Conservation (phyloP, 2,113 vertebrate species). For the Petroica traversi region DNA sequence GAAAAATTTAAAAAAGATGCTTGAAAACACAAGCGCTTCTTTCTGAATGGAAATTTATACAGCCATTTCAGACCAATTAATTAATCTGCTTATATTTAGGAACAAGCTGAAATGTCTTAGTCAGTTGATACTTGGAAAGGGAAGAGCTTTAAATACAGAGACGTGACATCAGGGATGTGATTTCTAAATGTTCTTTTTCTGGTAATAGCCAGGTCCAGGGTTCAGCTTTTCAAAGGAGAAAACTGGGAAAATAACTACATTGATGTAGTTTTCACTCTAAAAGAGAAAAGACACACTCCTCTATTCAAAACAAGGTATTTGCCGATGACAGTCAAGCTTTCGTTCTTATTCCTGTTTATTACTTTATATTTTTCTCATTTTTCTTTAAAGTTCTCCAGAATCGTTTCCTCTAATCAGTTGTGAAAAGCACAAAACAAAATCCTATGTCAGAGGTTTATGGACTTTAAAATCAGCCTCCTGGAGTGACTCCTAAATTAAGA, state of each 20-base stretch:
- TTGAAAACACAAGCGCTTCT: not conserved
- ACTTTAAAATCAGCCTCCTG: slow-evolving; percentile 45
- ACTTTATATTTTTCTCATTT: not conserved
- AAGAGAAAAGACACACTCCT: not conserved
- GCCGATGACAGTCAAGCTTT: not conserved
- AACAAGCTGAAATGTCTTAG: not conserved
- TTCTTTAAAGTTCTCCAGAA: not conserved
- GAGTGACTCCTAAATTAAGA: slow-evolving; percentile 47
- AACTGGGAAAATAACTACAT: not conserved
- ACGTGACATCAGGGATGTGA: not conserved
- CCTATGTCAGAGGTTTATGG: slow-evolving; percentile 19
- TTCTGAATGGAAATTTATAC: not conserved
- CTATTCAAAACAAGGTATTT: not conserved
- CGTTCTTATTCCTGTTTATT: not conserved
- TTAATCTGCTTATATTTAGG: not conserved
- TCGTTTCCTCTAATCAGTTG: not conserved
- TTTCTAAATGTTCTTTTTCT: not conserved
- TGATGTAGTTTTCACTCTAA: not conserved
- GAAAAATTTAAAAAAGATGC: not conserved
- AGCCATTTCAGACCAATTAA: not conserved
- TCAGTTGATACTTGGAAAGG: not conserved
- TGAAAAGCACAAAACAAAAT: not conserved
- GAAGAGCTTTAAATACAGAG: not conserved
- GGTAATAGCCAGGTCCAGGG: not conserved
- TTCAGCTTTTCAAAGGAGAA: not conserved